Evolutionary conservation across 2,797 vertebrate genomes (phyloP).

Genomic region (Leucoraja ocellata): DNA sequence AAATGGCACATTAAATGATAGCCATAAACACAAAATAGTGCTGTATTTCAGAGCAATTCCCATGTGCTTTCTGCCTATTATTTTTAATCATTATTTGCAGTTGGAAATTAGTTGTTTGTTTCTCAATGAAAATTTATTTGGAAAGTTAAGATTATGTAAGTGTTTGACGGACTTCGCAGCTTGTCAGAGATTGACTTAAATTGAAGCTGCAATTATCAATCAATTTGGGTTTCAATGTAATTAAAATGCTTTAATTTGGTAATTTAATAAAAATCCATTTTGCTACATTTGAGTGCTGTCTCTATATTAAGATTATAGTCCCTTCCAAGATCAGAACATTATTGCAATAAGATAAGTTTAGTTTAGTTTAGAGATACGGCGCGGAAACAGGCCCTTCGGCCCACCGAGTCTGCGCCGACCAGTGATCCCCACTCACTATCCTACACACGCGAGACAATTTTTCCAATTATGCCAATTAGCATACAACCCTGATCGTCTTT

Average conservation of each 20-base stretch:
- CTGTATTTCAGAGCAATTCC: background rate
- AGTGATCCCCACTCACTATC: too few species aligned
- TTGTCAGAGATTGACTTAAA: background rate
- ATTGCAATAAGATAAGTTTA: background rate
- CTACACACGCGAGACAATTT: too few species aligned
- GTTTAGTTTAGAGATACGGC: too few species aligned
- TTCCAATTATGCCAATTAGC: too few species aligned
- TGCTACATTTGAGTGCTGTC: background rate
- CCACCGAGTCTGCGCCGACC: too few species aligned
- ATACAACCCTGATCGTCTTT: too few species aligned
- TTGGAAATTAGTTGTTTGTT: background rate
- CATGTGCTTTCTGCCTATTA: background rate
- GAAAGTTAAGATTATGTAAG: conserved; percentile 15
- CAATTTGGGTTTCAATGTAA: background rate
- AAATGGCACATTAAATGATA: background rate
- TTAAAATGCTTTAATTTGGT: background rate
- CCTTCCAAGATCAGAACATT: background rate
- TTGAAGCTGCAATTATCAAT: background rate
- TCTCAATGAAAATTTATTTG: background rate
- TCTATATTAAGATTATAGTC: background rate
- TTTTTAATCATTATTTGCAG: background rate
- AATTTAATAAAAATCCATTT: background rate
- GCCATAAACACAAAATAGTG: background rate
- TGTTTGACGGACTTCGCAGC: background rate
- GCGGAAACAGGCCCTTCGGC: too few species aligned